Base-by-base conservation (phyloP, 2,888 invertebrate genomes). In the Erebia palarica region DNA sequence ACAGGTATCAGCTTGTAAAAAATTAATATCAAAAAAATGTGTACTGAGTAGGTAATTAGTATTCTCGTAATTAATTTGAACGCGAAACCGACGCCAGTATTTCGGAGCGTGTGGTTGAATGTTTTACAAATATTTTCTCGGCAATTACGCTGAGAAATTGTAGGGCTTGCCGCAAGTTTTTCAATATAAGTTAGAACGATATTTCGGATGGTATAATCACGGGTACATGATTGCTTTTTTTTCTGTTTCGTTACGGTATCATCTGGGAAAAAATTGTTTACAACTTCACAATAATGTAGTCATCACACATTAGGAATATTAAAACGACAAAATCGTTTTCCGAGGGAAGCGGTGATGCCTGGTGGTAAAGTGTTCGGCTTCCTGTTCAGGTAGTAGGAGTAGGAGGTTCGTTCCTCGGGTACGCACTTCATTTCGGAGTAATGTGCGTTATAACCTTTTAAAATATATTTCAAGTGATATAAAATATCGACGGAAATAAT, bases 121-220 rank as follows among this genome's bases (percentile, higher is more conserved):
- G 69, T 73, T 73, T 74, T 36, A 70, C 71, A 59, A 71, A 72
- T 71, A 72, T 75, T 75, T 75, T 71, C 63, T 65, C 63, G 53
- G 72, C 77, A 76, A 77, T 77, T 77, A 76, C 74, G 67, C 63
- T 57, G 69, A 69, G 69, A 75, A 75, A 76, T 76, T 76, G 75
- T 76, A 73, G 68, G 73, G 71, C 76, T 77, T 78, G 75, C 67
- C 69, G 55, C 71, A 79, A 79, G 79, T 78, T 79, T 79, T 79
- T 77, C 78, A 77, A 79, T 79, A 79, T 77, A 79, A 79, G 79
- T 79, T 79, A 78, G 73, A 71, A 68, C 74, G 61, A 71, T 70
- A 75, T 75, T 73, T 70, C 72, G 67, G 69, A 60, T 57, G 55
- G 49, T 65, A 21, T 66, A 65, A 65, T 65, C 53, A 65, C 42